A percentile compares a stretch with the other conserved stretches of the same genome.
Evolutionary conservation across 2,888 invertebrate species (phyloP).

Genomic region (Epistrophella euchroma): DNA sequence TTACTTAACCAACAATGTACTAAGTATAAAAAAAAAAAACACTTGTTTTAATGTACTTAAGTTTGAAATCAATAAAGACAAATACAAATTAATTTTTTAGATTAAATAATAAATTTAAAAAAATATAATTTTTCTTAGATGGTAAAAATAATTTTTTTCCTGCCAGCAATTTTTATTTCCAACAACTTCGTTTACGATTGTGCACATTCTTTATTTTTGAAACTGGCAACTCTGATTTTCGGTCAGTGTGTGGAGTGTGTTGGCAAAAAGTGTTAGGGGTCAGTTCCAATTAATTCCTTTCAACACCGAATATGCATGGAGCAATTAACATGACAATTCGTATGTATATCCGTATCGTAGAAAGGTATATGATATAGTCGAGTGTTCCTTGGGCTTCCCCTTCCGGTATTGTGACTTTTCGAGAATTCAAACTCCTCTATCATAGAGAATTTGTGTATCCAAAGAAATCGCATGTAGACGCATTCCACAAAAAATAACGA

Average conservation of each 20-base stretch:
- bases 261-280: conserved; percentile 56
- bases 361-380: not conserved
- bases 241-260: not conserved
- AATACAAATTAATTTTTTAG: too few relatives aligned
- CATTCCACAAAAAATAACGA: conserved; percentile 62
- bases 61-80: too few relatives aligned
- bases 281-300: conserved; percentile 60
- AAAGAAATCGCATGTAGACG: conserved; percentile 49
- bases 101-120: too few relatives aligned
- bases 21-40: too few relatives aligned
- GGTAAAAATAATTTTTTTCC: too few relatives aligned
- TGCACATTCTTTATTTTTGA: too few relatives aligned
- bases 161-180: too few relatives aligned
- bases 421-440: conserved; percentile 13
- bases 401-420: not conserved
- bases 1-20: too few relatives aligned
- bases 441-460: conserved; percentile 8
- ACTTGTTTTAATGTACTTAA: too few relatives aligned
- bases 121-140: too few relatives aligned
- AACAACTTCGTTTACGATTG: too few relatives aligned
- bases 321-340: conserved; percentile 63
- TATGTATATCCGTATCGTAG: not conserved
- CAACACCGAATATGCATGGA: conserved; percentile 66
- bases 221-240: not conserved
- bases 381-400: not conserved